Base-by-base conservation (phyloP, 2,797 vertebrate species). In the Mastacembelus armatus region DNA sequence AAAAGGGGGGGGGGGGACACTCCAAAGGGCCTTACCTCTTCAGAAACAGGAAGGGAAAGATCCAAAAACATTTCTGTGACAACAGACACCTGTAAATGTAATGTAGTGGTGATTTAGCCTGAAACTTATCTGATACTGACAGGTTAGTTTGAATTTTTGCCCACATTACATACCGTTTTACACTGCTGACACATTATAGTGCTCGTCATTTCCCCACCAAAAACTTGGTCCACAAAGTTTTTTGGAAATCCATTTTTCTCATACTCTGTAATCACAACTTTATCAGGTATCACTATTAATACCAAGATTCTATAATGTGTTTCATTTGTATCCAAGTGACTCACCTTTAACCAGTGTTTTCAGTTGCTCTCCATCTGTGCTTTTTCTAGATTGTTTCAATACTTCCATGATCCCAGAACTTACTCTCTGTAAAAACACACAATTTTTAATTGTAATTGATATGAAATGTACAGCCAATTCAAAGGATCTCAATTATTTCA, bases 1-100 rank as follows among this genome's bases (percentile, higher is more conserved):
- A 45, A 56, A 40, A 45, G 35, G n/a, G 43, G 5, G 26, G 8
- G 1, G 1, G 14, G 40, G 21, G 22, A 26, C 2, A 10, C 18
- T 38, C 4, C 4, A 2, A 7, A 58, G 3, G 44, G 12, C 67
- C 88, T 95, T 93, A 99, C 98, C 96, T 96, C 95, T 78, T 99
- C 96, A 74, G 95, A 91, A 75, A 99, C 92, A 0, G 98, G 96
- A 49, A 99, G 96, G 0, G 98, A 99, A 72, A 99, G 95, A 92
- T 99, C 98, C 87, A 99, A 93, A 91, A 99, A 99, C 87, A 95
- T 93, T 86, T 99, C 98, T 4, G 93, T 96, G 48, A 99, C 96
- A 67, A 97, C 92, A 33, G 98, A 97, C 50, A 98, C 95, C 97
- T 98, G 90, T 52, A 80, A 36, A 39, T 54, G 16, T 16, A 70